Evolutionary conservation across 2,888 invertebrate species (phyloP), one percentile per base, ranked within the genome.

Genomic region (Campopleginae sp.): DNA sequence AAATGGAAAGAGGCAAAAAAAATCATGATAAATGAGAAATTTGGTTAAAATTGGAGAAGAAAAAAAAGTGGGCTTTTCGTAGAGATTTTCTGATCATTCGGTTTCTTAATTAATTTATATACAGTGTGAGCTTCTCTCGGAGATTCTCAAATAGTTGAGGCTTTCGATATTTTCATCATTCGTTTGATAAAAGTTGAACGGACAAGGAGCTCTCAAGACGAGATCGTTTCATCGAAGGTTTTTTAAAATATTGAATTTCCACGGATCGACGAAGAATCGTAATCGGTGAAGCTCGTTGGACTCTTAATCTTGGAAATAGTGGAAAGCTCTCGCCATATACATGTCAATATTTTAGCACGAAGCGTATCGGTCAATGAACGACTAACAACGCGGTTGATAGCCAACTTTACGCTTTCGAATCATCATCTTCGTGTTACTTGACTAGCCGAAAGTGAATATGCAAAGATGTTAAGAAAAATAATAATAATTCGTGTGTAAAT

Each of bases 401-500:
- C 68, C 61, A 80, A 80, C 80, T 82, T 80, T 72, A 65, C 85
- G 80, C 85, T 82, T 86, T 86, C 85, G 82, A 86, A 86, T 77
- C 70, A 77, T 84, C 68, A 42, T 78, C 65, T 66, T 86, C 74
- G 77, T 58, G 23, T 82, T 80, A 83, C 80, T 83, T 86, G 85
- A 86, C 85, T 86, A 86, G 82, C 85, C 85, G 82, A 86, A 86
- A 80, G 82, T 83, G 82, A 68, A 78, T 61, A 70, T 85, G 70
- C 72, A 74, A 74, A 80, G 51, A 61, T 80, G 54, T 23, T 68
- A 46, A 38, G 63, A 33, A 33, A n/a, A 33, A 33, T 12, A 54
- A 72, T 48, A 65, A 66, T 27, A 23, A 51, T 51, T 74, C 54
- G 63, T 27, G 48, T 63, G 44, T 63, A 70, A 65, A 80, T 71